Conservation (phyloP, 35 echinoderm and acorn worm genomes). For the Anneissia japonica region DNA sequence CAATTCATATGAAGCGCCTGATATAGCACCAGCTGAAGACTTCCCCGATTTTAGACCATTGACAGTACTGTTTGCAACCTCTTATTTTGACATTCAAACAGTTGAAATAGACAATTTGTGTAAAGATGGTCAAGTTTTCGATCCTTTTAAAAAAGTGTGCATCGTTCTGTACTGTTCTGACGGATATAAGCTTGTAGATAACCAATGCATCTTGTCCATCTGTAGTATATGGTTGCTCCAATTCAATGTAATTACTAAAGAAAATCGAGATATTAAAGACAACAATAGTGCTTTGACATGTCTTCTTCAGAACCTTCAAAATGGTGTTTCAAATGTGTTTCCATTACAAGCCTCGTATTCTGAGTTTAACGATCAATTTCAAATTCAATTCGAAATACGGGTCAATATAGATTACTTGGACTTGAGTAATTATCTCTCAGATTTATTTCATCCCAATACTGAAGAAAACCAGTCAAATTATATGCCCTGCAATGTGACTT, state of each 20-base stretch:
- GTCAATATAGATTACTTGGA: background rate
- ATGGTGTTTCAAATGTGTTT: background rate
- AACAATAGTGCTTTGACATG: background rate
- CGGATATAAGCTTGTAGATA: background rate
- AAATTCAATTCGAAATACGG: background rate
- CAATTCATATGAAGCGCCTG: background rate
- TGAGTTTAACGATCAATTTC: background rate
- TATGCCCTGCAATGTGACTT: background rate
- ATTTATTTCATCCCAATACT: background rate
- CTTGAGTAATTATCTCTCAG: background rate
- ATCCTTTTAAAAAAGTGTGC: slow-evolving; percentile 25
- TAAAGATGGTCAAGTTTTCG: slow-evolving; percentile 29
- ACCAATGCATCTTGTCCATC: background rate
- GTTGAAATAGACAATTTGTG: background rate
- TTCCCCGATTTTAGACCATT: background rate
- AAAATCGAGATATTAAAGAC: background rate
- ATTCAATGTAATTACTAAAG: background rate
- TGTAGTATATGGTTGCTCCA: background rate
- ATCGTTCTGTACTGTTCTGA: slow-evolving; percentile 18
- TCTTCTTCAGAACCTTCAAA: background rate
- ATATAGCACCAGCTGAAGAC: too few species aligned
- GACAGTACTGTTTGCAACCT: background rate
- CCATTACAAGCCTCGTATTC: background rate
- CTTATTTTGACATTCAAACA: background rate
- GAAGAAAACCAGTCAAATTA: background rate